Conservation (phyloP, 2,113 vertebrate species). For the Neotoma lepida region DNA sequence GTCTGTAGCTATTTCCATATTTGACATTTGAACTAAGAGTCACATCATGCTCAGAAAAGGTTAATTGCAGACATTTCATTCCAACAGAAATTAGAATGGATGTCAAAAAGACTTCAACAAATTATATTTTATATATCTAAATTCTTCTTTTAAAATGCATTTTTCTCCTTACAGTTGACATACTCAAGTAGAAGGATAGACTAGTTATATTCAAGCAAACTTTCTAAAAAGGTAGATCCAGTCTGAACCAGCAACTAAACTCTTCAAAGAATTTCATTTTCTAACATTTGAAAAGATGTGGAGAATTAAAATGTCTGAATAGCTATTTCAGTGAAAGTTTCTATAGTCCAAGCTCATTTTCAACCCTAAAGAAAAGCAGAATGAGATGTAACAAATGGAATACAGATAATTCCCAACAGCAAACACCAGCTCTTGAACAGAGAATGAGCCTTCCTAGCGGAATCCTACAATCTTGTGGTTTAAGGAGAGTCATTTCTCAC, state of each 20-base stretch:
- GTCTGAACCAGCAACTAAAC: background rate
- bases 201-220: conserved; percentile 2
- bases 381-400: background rate
- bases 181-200: background rate
- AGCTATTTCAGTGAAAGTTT: background rate
- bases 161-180: conserved; percentile 6
- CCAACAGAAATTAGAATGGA: background rate
- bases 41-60: background rate
- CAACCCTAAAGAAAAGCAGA: background rate
- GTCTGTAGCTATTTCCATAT: background rate
- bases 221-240: background rate
- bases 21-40: conserved; percentile 42
- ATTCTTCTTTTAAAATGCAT: background rate
- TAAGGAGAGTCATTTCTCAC: conserved; percentile 31
- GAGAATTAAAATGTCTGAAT: background rate
- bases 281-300: background rate
- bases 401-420: background rate
- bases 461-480: conserved; percentile 30
- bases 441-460: background rate
- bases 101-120: background rate
- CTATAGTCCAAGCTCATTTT: background rate
- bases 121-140: conserved; percentile 35
- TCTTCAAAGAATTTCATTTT: conserved; percentile 2
- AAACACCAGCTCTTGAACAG: background rate
- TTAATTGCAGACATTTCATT: background rate